A percentile compares a stretch with the other conserved stretches of the same genome.
These are phyloP conservation scores for Dasyprocta punctata DNA, from an alignment of 2,113 vertebrate species.

Conservation along the genomic window DNA sequence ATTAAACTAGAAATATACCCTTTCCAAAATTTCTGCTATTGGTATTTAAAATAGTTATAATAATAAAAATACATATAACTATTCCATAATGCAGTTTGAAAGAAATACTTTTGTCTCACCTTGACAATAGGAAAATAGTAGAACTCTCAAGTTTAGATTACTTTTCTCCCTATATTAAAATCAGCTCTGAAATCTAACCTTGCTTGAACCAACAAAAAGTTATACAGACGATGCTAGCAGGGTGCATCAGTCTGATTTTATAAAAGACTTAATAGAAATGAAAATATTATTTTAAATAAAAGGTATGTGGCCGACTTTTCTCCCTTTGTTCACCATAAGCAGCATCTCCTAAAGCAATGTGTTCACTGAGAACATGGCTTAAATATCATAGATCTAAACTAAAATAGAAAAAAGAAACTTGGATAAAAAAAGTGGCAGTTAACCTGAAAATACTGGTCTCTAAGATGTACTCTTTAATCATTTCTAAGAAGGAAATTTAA, in stretches of 20 bases:
- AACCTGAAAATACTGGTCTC: slow-evolving; percentile 71
- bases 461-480: slow-evolving; percentile 81
- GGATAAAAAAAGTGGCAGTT: slow-evolving; percentile 71
- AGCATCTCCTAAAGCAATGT: neutral
- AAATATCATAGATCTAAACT: slow-evolving; percentile 26
- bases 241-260: slow-evolving; percentile 39
- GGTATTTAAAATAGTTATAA: slow-evolving; percentile 45
- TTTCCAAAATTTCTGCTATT: slow-evolving; percentile 55
- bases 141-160: slow-evolving; percentile 34
- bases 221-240: neutral
- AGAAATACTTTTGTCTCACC: slow-evolving; percentile 34
- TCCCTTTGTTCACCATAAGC: slow-evolving; percentile 33
- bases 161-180: slow-evolving; percentile 51
- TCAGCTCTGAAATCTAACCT: slow-evolving; percentile 20
- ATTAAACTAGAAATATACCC: neutral
- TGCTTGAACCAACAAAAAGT: slow-evolving; percentile 30
- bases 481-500: slow-evolving; percentile 78
- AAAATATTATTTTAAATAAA: slow-evolving; percentile 57
- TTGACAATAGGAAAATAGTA: slow-evolving; percentile 18
- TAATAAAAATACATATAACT: neutral
- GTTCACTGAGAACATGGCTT: slow-evolving; percentile 3
- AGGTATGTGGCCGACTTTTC: neutral
- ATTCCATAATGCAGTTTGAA: slow-evolving; percentile 20
- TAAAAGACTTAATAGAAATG: slow-evolving; percentile 31
- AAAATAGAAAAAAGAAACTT: neutral